Percentiles rank a stretch among this genome's conserved stretches.
Evolutionary conservation across 2,888 invertebrate genomes (phyloP).

Genomic region (Sinelater perroti): DNA sequence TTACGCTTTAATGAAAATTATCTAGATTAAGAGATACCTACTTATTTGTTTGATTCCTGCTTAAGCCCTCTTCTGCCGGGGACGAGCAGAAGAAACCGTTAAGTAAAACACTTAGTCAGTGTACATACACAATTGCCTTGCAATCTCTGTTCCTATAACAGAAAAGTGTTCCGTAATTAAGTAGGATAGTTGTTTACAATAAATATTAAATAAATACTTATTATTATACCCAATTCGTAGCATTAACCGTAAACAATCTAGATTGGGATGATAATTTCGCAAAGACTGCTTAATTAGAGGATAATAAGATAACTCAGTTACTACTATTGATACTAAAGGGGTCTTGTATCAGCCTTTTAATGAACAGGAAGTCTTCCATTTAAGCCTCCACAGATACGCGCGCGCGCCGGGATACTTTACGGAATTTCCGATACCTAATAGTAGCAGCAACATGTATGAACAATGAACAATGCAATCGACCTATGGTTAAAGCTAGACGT

Average conservation of each 20-base stretch:
- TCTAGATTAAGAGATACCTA: conserved; percentile 39
- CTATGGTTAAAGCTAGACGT: conserved; percentile 22
- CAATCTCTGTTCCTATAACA: conserved; percentile 44
- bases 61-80: conserved; percentile 16
- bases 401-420: conserved; percentile 10
- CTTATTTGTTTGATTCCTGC: conserved; percentile 31
- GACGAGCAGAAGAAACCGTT: conserved; percentile 28
- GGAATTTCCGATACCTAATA: conserved; percentile 7
- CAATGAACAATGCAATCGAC: conserved; percentile 31
- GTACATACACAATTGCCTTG: conserved; percentile 40
- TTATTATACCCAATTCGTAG: conserved; percentile 28
- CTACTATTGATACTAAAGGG: conserved; percentile 7
- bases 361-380: conserved; percentile 35
- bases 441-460: conserved; percentile 28
- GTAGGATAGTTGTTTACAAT: conserved; percentile 31
- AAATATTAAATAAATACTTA: too few relatives aligned
- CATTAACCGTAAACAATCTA: conserved; percentile 28
- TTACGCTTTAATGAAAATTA: conserved; percentile 56
- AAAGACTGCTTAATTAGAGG: conserved; percentile 39
- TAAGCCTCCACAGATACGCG: conserved; percentile 16
- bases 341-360: conserved; percentile 12
- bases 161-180: conserved; percentile 43
- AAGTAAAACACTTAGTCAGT: conserved; percentile 38
- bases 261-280: conserved; percentile 33
- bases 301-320: conserved; percentile 27